Conservation (phyloP, 92 coral and sea anemone species). For the Ricordea florida region DNA sequence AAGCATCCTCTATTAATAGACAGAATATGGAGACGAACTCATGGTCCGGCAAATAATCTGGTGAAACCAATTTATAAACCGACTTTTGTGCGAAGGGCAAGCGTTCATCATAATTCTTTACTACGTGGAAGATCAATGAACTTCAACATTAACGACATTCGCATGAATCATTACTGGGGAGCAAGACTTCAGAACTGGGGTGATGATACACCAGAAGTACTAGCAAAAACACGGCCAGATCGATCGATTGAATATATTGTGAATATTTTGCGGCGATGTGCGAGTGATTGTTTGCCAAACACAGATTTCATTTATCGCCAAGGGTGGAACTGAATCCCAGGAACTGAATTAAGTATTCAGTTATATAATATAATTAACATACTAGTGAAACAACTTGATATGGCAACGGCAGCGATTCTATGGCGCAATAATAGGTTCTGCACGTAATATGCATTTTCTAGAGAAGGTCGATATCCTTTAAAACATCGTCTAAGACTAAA, state of each 20-base stretch:
- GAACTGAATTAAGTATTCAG: too few relatives aligned
- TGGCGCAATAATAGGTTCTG: too few relatives aligned
- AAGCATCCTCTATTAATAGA: slow-evolving; percentile 56
- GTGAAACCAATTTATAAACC: slow-evolving; percentile 70
- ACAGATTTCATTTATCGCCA: not conserved
- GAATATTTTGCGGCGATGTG: slow-evolving; percentile 33
- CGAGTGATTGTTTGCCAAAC: slow-evolving; percentile 7
- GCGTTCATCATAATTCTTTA: slow-evolving; percentile 57
- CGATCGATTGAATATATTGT: slow-evolving; percentile 46
- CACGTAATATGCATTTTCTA: too few relatives aligned
- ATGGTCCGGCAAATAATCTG: slow-evolving; percentile 38
- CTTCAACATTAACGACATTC: slow-evolving; percentile 6
- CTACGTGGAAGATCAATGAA: slow-evolving; percentile 9
- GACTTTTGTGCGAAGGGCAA: not conserved
- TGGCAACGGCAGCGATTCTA: too few relatives aligned
- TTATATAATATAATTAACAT: too few relatives aligned
- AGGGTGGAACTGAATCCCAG: not conserved
- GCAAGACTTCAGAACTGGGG: slow-evolving; percentile 85
- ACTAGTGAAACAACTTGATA: too few relatives aligned
- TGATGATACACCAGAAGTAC: slow-evolving; percentile 68
- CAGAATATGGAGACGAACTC: slow-evolving; percentile 65
- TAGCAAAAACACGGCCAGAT: slow-evolving; percentile 47
- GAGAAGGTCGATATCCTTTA: too few relatives aligned
- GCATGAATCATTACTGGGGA: slow-evolving; percentile 89
- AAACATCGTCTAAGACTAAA: too few relatives aligned